Evolutionary conservation across 2,113 vertebrate genomes (phyloP), one percentile per base, ranked within the genome.

Genomic region (Cyanocitta stelleri): DNA sequence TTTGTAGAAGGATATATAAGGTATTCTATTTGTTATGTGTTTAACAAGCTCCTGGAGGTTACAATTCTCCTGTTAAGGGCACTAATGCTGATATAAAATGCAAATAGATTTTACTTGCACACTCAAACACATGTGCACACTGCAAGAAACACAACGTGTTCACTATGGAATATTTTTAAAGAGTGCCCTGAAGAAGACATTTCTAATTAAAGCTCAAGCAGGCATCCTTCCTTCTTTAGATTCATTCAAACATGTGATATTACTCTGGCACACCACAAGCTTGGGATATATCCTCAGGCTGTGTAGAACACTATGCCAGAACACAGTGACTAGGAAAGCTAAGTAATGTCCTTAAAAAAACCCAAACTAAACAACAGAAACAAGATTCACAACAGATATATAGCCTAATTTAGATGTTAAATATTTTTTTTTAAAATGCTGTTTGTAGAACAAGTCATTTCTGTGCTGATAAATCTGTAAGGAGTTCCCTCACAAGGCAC

Each of bases 101-200:
- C 13, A 81, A 61, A 17, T 3, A 54, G 26, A 20, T 64, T 73
- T 89, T 17, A 52, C 1, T 1, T 39, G 27, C 27, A 56, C 27
- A 29, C 6, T 13, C 41, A 63, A 81, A 63, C 4, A 3, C 16
- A 13, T 0, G 17, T 1, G 1, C 17, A 62, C 14, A 4, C 41
- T 52, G 24, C 37, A 44, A 15, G 22, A 84, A 55, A 66, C 15
- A 55, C 30, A 59, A 37, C 0, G 0, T 17, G 4, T 5, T 87
- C 55, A 33, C 26, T 33, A 17, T 3, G 23, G 32, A 78, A 43
- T 39, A 37, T 69, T 95, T 84, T 61, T 33, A 3, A 89, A 64
- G 52, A 8, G 3, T 41, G 13, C 17, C 19, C 41, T 49, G 35
- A 52, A 87, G 78, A 89, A 39, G 32, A 7, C 3, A 48, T 56